Evolutionary conservation across 2,113 vertebrate genomes (phyloP).

Genomic region (Brachirus orientalis): DNA sequence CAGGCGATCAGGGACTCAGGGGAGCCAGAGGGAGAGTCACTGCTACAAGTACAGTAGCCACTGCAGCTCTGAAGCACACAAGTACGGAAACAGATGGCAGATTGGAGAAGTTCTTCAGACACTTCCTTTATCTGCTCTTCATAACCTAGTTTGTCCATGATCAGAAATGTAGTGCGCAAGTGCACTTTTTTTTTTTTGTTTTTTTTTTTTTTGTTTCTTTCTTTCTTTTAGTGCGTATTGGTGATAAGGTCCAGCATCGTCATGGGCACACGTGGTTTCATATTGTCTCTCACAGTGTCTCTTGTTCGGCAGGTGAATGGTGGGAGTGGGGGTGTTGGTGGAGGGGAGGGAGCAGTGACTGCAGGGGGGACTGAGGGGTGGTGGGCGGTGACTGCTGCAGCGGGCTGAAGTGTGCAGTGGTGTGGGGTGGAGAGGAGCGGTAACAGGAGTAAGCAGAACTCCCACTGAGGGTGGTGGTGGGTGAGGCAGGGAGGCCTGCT

Average conservation of each 20-base stretch:
- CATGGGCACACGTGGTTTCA: slow-evolving; percentile 62
- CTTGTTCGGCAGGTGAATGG: slow-evolving; percentile 85
- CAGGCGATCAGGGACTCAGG: no score
- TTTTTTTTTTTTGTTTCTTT: not conserved
- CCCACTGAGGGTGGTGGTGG: slow-evolving; percentile 79
- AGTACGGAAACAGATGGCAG: slow-evolving; percentile 45
- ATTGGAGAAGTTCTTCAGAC: slow-evolving; percentile 30
- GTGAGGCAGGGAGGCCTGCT: slow-evolving; percentile 76
- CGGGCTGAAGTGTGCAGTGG: slow-evolving; percentile 75
- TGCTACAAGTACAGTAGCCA: slow-evolving; percentile 33
- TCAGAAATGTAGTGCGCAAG: slow-evolving; percentile 56
- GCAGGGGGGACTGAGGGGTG: slow-evolving; percentile 78
- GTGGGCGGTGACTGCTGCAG: slow-evolving; percentile 80
- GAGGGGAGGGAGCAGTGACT: slow-evolving; percentile 82
- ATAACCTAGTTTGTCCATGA: slow-evolving; percentile 52
- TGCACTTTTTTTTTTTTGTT: slow-evolving; percentile 30
- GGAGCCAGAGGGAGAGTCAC: slow-evolving; percentile 43
- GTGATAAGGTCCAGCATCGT: slow-evolving; percentile 70
- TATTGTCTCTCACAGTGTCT: slow-evolving; percentile 84
- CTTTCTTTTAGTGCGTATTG: slow-evolving; percentile 32
- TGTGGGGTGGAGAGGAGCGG: slow-evolving; percentile 77
- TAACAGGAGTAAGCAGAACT: slow-evolving; percentile 78
- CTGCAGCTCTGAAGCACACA: slow-evolving; percentile 22
- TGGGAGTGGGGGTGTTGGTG: slow-evolving; percentile 84
- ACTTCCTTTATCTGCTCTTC: slow-evolving; percentile 25